Conservation (phyloP, 2,888 invertebrate genomes). For the Hydropsyche betteni region DNA sequence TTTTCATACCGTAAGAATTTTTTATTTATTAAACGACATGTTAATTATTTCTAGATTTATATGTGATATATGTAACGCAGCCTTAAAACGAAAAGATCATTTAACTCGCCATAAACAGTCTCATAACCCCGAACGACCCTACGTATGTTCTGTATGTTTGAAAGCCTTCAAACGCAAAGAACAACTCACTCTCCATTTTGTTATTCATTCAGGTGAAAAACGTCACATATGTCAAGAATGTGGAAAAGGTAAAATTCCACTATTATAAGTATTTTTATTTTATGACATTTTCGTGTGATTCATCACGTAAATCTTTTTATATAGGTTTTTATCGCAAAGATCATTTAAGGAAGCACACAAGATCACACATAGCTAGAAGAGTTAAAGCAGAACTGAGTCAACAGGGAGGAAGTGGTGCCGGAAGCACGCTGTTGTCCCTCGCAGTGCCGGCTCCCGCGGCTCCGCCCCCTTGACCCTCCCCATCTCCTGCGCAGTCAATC, state of each 20-base stretch:
- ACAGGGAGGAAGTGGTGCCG: slow-evolving; percentile 65
- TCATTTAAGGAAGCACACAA: slow-evolving; percentile 84
- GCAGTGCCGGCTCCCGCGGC: slow-evolving; percentile 58
- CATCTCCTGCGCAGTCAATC: slow-evolving; percentile 49
- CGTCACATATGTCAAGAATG: slow-evolving; percentile 88
- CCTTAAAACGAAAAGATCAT: slow-evolving; percentile 87
- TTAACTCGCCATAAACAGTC: slow-evolving; percentile 87
- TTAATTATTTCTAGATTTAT: slow-evolving; percentile 68
- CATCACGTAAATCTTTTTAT: slow-evolving; percentile 10
- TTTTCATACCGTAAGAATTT: background rate
- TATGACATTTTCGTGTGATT: background rate
- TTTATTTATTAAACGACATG: background rate
- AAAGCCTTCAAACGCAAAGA: slow-evolving; percentile 91
- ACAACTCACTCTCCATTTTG: slow-evolving; percentile 86
- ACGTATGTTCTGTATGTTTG: slow-evolving; percentile 86
- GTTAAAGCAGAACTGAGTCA: slow-evolving; percentile 86
- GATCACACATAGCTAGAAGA: slow-evolving; percentile 84
- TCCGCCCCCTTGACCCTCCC: slow-evolving; percentile 56
- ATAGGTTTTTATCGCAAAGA: slow-evolving; percentile 86
- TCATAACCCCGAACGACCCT: slow-evolving; percentile 88
- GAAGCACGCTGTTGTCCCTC: slow-evolving; percentile 55
- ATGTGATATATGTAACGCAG: slow-evolving; percentile 90
- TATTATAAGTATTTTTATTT: slow-evolving; percentile 12
- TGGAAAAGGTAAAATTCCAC: slow-evolving; percentile 73
- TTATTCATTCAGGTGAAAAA: slow-evolving; percentile 90